Base-by-base conservation (phyloP, 2,888 invertebrate genomes). In the Megaustenia siamemsis region DNA sequence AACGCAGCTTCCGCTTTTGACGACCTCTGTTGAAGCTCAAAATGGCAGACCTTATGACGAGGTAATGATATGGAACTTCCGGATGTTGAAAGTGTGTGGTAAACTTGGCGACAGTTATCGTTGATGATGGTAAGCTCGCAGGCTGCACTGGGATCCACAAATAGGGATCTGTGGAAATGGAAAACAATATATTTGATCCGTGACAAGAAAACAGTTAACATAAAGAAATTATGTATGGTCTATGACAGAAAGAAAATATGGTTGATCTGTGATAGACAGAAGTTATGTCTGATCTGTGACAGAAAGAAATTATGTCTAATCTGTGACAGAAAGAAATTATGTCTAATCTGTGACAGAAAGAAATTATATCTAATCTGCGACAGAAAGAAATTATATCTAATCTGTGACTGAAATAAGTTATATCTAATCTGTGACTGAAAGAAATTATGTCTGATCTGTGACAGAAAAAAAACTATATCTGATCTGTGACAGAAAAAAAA, bases 21-120 rank as follows among this genome's bases (percentile, higher is more conserved):
- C 40, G 66, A 38, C 76, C 24, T 18, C 75, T 75, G 35, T 68
- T 40, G 63, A 82, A 43, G 82, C 76, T 66, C 63, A 82, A 40
- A 1, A 76, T 35, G 10, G 82, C 76, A 4, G 82, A 75, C 43
- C 45, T 75, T 35, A 82, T 76, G 10, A 75, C 40, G 5, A 82
- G 76, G 18, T 82, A 45, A 1, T 71, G 66, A 43, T 66, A 76
- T 35, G 63, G 43, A 60, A 56, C 35, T 49, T 75, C 82, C 15
- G 82, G 82, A 38, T 60, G 60, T 12, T 63, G 60, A 35, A 77
- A 56, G 60, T 56, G 35, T 53, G 77, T 53, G 69, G 40, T 49
- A 21, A 83, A 60, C 43, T 56, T 43, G 83, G 76, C 66, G 35
- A 63, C 15, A 45, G 76, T 73, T 32, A 76, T 1, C 1, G 49